Evolutionary conservation across 2,113 vertebrate genomes (phyloP).

Genomic region (Scomber colias): DNA sequence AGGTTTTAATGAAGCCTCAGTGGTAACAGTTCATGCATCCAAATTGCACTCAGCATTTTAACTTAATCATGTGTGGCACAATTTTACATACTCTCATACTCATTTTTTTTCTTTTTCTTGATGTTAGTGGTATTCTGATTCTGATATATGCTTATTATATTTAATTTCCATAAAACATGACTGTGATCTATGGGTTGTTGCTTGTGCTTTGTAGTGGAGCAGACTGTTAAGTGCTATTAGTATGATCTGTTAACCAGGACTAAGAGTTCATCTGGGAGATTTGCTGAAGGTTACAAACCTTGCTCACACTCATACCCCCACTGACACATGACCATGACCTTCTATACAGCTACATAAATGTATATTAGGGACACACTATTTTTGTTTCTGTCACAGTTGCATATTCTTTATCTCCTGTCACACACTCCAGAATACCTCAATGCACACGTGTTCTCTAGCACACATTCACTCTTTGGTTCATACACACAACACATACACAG

Average conservation of each 20-base stretch:
- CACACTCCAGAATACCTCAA: not conserved
- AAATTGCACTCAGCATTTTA: slow-evolving; percentile 33
- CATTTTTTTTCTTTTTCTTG: not conserved
- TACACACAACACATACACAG: slow-evolving; percentile 22
- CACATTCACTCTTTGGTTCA: not conserved
- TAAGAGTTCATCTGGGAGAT: slow-evolving; percentile 26
- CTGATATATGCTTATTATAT: not conserved
- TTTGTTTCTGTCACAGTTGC: not conserved
- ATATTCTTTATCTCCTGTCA: not conserved
- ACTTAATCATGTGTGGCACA: slow-evolving; percentile 1
- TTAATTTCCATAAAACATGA: slow-evolving; percentile 16
- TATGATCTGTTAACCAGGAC: not conserved
- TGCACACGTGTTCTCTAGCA: not conserved
- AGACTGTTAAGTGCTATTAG: not conserved
- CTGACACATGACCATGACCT: not conserved
- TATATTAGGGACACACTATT: not conserved
- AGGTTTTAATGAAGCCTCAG: slow-evolving; percentile 58
- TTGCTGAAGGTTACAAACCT: slow-evolving; percentile 17
- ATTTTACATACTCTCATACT: slow-evolving; percentile 17
- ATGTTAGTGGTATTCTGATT: not conserved
- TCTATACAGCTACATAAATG: not conserved
- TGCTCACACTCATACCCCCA: not conserved
- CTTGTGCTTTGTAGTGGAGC: not conserved
- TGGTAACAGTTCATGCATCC: slow-evolving; percentile 51
- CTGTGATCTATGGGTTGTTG: slow-evolving; percentile 11